phyloP scores from a whole-genome alignment of 2,888 invertebrate species.

The Ditula angustiorana region DNA sequence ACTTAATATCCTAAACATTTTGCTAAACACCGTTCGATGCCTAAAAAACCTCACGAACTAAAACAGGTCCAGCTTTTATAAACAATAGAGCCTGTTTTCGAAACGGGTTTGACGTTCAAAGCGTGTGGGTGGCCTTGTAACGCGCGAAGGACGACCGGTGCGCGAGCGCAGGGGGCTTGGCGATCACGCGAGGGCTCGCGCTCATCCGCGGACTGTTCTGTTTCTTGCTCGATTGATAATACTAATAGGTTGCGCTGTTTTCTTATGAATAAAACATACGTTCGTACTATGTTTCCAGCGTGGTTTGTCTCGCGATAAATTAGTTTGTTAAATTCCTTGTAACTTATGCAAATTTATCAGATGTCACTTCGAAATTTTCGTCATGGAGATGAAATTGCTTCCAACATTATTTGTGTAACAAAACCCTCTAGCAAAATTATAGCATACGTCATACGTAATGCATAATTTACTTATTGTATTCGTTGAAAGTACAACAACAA shows the following conservation, averaged over 20 bases:
- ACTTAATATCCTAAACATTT: conserved; percentile 6
- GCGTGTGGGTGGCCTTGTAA: conserved; percentile 78
- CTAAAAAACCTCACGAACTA: conserved; percentile 18
- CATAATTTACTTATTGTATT: too few relatives aligned
- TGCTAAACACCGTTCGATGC: conserved; percentile 26
- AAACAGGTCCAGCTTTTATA: conserved; percentile 34
- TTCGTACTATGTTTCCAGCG: not conserved
- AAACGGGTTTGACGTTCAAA: conserved; percentile 64
- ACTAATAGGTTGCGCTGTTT: conserved; percentile 26
- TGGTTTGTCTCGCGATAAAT: not conserved
- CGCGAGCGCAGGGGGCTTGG: conserved; percentile 64
- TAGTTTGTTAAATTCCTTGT: too few relatives aligned
- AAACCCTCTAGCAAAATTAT: too few relatives aligned
- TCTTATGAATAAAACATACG: conserved; percentile 27
- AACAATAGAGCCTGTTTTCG: conserved; percentile 43
- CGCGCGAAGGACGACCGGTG: conserved; percentile 67
- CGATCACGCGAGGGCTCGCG: conserved; percentile 54
- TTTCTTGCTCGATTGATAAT: conserved; percentile 39
- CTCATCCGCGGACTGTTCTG: conserved; percentile 47
- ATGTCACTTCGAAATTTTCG: too few relatives aligned
- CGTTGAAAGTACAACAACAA: too few relatives aligned
- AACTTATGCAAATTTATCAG: too few relatives aligned
- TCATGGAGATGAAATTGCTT: too few relatives aligned
- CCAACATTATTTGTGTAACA: too few relatives aligned
- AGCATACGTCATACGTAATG: too few relatives aligned